Base-by-base conservation (phyloP, 1,140 invertebrate genomes). In the Caenorhabditis latens region DNA sequence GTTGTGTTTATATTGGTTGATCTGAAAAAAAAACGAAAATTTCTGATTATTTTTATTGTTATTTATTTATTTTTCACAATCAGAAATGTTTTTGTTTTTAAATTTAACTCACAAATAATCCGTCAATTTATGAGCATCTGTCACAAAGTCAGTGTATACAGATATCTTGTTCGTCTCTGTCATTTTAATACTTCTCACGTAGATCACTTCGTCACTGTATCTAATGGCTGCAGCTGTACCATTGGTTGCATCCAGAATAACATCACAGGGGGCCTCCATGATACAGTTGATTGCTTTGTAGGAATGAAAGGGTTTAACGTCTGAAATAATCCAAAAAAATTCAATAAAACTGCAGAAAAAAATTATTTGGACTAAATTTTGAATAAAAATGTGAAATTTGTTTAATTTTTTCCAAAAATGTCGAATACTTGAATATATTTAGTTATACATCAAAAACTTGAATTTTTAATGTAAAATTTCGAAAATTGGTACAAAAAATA, bases 241-340 rank as follows among this genome's bases (percentile, higher is more conserved):
- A n/a, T 71, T 16, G 46, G n/a, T 43, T n/a, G 65, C 65, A 71
- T 71, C 65, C 8, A 71, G 14, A 11, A 13, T 0, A 9, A 71
- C n/a, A 9, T 43, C 0, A 71, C 65, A 71, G 40, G 14, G 8
- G 16, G 55, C n/a, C 6, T 32, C 7, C 4, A 32, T 13, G 2
- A 46, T 46, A 46, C 65, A 71, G 16, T 71, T 19, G 19, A 71
- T 46, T 7, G 65, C 65, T 19, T 71, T 43, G 46, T 71, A 71
- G 5, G 65, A 71, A 7, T 46, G 43, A 19, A 71, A 71, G 16
- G 43, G 5, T 19, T 46, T 43, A 2, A 71, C 65, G 46, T 71
- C 65, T 71, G 40, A 46, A 71, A 71, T 32, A 32, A 32, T 32
- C 2, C 0, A 32, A 32, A 32, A 32, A 32, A 32, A 32, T 32